Evolutionary conservation across 1,140 invertebrate species (phyloP).

Genomic region (Theocolax elegans): DNA sequence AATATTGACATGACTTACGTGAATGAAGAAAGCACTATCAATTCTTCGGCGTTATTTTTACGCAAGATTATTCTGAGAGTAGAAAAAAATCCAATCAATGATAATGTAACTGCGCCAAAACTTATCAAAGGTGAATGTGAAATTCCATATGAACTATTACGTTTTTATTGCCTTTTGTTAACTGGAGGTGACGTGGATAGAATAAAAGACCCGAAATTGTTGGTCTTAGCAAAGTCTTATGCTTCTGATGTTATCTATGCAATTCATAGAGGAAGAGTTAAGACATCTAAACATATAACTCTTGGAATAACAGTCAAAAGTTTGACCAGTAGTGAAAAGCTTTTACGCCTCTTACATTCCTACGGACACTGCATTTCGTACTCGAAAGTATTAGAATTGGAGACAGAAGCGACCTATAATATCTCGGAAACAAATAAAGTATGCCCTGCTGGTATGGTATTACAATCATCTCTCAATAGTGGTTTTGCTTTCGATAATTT

Average conservation of each 20-base stretch:
- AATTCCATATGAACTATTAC: too few species aligned
- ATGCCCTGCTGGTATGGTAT: constrained; percentile 48
- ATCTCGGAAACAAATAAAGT: constrained; percentile 1
- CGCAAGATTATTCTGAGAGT: too few species aligned
- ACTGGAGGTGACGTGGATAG: too few species aligned
- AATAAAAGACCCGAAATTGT: neutral
- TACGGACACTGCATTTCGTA: constrained; percentile 51
- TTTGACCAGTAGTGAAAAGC: constrained; percentile 50
- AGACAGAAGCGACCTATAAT: constrained; percentile 42
- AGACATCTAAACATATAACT: constrained; percentile 52
- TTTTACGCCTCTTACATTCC: constrained; percentile 48
- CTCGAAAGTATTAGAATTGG: constrained; percentile 45
- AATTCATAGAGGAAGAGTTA: constrained; percentile 44
- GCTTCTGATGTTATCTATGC: neutral
- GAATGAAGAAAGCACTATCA: too few species aligned
- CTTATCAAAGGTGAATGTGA: too few species aligned
- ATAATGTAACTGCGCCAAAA: too few species aligned
- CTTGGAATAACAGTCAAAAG: constrained; percentile 51
- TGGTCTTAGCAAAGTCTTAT: neutral
- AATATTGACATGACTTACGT: too few species aligned
- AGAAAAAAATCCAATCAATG: too few species aligned
- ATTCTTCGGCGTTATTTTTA: too few species aligned
- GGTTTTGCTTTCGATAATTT: constrained; percentile 58
- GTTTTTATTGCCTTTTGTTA: too few species aligned
- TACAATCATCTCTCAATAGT: constrained; percentile 44